phyloP scores from a whole-genome alignment of 1,140 invertebrate species.

The Vanessa atalanta region DNA sequence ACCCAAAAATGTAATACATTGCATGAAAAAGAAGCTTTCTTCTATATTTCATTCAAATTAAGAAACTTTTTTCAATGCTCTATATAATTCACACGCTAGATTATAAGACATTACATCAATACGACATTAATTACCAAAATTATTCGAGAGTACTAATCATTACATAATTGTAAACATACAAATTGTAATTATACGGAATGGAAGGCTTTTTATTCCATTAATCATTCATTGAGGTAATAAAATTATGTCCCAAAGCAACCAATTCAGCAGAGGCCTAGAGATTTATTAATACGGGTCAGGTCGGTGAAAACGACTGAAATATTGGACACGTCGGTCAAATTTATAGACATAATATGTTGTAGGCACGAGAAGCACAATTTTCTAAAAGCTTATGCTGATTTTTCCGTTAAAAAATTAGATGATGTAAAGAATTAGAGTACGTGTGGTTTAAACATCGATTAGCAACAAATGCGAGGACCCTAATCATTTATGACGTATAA shows the following conservation, averaged over 20 bases:
- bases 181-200: too few relatives aligned
- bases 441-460: neutral
- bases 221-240: slow-evolving; percentile 39
- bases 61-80: too few relatives aligned
- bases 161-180: too few relatives aligned
- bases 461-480: neutral
- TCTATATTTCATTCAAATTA: too few relatives aligned
- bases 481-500: neutral
- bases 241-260: slow-evolving; percentile 45
- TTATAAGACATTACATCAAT: too few relatives aligned
- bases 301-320: slow-evolving; percentile 76
- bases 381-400: slow-evolving; percentile 63
- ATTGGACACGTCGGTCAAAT: slow-evolving; percentile 75
- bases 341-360: slow-evolving; percentile 78
- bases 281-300: slow-evolving; percentile 75
- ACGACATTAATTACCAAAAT: too few relatives aligned
- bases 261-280: slow-evolving; percentile 52
- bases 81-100: too few relatives aligned
- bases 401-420: slow-evolving; percentile 54
- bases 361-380: slow-evolving; percentile 64
- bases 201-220: slow-evolving; percentile 12
- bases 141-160: too few relatives aligned
- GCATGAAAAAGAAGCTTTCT: too few relatives aligned
- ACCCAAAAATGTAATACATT: too few relatives aligned
- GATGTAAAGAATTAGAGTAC: slow-evolving; percentile 8